Base-by-base conservation (phyloP, 2,797 vertebrate genomes). In the Sandelia bainsii region DNA sequence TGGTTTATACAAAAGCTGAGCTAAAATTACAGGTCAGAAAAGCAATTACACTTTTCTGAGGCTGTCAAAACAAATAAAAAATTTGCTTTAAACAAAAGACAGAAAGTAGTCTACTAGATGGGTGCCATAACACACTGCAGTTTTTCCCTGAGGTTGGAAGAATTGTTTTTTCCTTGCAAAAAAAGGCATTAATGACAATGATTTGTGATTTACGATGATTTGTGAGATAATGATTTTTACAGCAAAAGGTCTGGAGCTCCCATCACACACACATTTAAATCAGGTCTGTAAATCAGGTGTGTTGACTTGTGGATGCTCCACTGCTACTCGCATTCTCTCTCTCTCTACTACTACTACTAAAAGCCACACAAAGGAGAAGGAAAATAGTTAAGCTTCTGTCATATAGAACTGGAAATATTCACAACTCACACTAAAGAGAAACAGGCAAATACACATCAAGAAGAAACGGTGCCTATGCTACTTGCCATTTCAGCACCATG, bases 41-140 rank as follows among this genome's bases (percentile, higher is more conserved):
- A 93, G 92, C 91, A 94, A 94, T 94, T 93, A 93, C 92, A 91
- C 81, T 91, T 90, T 87, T 89, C 86, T 92, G 76, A 86, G 87
- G 88, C 90, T 92, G 88, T 93, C 92, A 91, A 88, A 85, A 87
- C 66, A 53, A 92, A 93, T 93, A 90, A 90, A 82, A 88, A 92
- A 91, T 90, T 83, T 87, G 80, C 90, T 89, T 86, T 77, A 86
- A 89, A 90, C 84, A 88, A 86, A 89, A 87, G 86, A 91, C 54
- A 56, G 84, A 83, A 80, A 76, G 86, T 84, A 72, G 80, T 76
- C 81, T 53, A 71, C 75, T 72, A 64, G 84, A 90, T 84, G 84
- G 82, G 84, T 90, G 92, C 91, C 91, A 91, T 82, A 90, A 84
- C 85, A 86, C 37, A 54, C 80, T 62, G 79, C 70, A 46, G 85